Base-by-base conservation (phyloP, 1,140 invertebrate genomes). In the Ooceraea biroi region DNA sequence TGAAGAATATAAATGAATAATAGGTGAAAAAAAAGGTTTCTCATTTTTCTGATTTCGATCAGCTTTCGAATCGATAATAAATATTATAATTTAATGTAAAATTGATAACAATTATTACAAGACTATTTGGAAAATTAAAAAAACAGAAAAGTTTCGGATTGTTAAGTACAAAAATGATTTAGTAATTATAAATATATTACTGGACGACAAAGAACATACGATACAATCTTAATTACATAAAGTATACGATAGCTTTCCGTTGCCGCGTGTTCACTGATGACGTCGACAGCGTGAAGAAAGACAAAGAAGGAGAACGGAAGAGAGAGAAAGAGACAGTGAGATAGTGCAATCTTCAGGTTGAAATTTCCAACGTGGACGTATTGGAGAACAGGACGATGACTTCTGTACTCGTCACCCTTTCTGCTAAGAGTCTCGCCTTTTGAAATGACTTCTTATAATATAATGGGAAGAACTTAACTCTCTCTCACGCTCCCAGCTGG, bases 361-460 rank as follows among this genome's bases (percentile, higher is more conserved):
- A 58, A 58, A 46, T 71, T 50, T 74, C 55, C 68, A 82, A 82
- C 69, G 69, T 82, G 78, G 78, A 73, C 69, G 57, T 41, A 19
- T 82, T 74, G 69, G 69, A 61, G 44, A 57, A 82, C 22, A 52
- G 10, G 19, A 63, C 41, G 66, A 74, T 82, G 78, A 82, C 50
- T 61, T 30, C 41, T 41, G 22, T 69, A 69, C 50, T 36, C 63
- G n/a, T 55, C 65, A 27, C n/a, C n/a, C n/a, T n/a, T n/a, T n/a
- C n/a, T n/a, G n/a, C n/a, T n/a, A n/a, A n/a, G n/a, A n/a, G n/a
- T 58, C 66, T 72, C 68, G 77, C 27, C 30, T 36, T 44, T 73
- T 14, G 58, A 82, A 74, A 76, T 74, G 61, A 57, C 76, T 78
- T 52, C 50, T 78, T 27, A 80, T n/a, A 63, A 58, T 58, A 58